These are phyloP conservation scores for Cavia porcellus DNA, from an alignment of 2,113 vertebrate species.

Conservation along the genomic window DNA sequence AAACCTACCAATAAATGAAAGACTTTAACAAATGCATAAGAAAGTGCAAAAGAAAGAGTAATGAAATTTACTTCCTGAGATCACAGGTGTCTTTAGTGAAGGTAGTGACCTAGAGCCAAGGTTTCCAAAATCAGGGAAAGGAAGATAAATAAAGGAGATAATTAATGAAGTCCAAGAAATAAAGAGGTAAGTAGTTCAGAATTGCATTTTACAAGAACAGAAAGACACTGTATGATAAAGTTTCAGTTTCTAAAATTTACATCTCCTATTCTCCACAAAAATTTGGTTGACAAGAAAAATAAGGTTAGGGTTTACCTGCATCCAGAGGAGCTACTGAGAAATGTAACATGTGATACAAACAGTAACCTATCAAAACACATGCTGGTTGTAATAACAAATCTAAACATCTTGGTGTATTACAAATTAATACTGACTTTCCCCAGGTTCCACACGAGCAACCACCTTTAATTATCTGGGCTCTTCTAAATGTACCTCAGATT, in stretches of 20 bases:
- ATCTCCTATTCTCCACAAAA: slow-evolving; percentile 24
- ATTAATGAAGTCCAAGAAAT: neutral
- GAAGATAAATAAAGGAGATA: neutral
- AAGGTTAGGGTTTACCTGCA: neutral
- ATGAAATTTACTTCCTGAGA: neutral
- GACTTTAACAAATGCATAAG: neutral
- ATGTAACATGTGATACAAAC: neutral
- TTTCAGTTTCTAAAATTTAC: slow-evolving; percentile 2
- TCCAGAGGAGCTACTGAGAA: neutral
- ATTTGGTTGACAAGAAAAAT: slow-evolving; percentile 8
- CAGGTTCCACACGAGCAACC: neutral
- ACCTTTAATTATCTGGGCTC: neutral
- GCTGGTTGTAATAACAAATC: neutral
- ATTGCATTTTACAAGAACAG: neutral
- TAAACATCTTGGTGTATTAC: neutral
- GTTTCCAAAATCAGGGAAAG: neutral
- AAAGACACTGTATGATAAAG: neutral
- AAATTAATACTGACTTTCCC: neutral
- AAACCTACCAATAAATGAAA: slow-evolving; percentile 11
- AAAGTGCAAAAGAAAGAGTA: neutral
- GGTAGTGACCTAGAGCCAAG: neutral
- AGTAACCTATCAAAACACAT: slow-evolving; percentile 15
- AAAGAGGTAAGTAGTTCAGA: neutral
- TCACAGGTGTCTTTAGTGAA: neutral
- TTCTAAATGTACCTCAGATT: neutral